These are phyloP conservation scores for Drosophila mayaguana DNA, from an alignment of 2,888 invertebrate genomes.

Conservation along the genomic window DNA sequence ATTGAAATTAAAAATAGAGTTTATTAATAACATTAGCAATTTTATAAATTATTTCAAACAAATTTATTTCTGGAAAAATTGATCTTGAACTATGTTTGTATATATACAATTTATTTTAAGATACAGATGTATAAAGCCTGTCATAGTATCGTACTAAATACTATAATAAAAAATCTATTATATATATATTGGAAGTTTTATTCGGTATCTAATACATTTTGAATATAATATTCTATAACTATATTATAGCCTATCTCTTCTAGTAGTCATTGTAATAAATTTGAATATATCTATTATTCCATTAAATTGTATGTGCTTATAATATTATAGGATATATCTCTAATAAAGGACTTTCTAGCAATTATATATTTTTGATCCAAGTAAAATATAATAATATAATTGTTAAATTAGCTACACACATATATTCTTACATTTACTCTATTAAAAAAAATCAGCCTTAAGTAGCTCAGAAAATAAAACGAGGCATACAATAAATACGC, in stretches of 20 bases:
- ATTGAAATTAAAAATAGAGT: neutral
- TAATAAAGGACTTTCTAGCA: conserved; percentile 4
- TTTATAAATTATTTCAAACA: no score
- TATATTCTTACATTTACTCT: neutral
- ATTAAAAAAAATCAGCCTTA: conserved; percentile 11
- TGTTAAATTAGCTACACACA: conserved; percentile 15
- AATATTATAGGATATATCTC: neutral
- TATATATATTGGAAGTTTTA: neutral
- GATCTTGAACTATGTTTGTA: no score
- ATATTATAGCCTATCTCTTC: neutral
- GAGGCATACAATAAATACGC: conserved; percentile 9
- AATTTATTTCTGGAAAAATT: no score
- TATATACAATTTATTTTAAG: no score
- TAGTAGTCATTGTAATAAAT: neutral
- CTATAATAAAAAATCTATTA: neutral
- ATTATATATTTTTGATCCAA: neutral
- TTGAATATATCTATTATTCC: neutral
- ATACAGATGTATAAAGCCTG: no score
- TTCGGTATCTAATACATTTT: neutral
- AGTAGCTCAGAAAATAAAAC: conserved; percentile 10
- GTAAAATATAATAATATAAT: neutral
- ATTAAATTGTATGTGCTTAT: neutral
- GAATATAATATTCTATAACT: neutral
- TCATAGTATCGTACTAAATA: neutral
- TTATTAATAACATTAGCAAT: no score